These are phyloP conservation scores for Seladonia tumulorum DNA, from an alignment of 2,888 invertebrate species.

Conservation along the genomic window DNA sequence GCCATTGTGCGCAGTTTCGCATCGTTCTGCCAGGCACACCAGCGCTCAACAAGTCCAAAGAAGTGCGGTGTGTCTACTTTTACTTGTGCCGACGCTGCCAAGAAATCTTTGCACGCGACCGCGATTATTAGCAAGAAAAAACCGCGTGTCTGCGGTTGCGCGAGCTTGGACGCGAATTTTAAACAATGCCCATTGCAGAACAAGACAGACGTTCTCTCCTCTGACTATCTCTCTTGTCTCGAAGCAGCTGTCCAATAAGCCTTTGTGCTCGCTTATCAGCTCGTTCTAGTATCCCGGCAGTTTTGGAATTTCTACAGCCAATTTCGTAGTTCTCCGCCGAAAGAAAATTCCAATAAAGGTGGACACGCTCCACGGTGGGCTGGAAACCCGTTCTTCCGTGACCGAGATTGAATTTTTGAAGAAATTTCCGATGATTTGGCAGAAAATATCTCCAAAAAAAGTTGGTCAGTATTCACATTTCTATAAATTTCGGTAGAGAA, in stretches of 20 bases:
- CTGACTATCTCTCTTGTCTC: neutral
- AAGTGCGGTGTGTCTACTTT: conserved; percentile 30
- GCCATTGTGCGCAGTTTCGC: conserved; percentile 42
- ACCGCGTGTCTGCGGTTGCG: neutral
- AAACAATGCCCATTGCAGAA: conserved; percentile 2
- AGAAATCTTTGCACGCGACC: conserved; percentile 16
- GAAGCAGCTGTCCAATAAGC: conserved; percentile 9
- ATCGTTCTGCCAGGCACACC: conserved; percentile 26
- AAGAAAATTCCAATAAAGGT: conserved; percentile 2
- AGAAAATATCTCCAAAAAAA: no score
- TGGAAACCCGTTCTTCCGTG: neutral
- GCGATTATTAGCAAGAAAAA: conserved; percentile 2
- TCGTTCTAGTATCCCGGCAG: neutral
- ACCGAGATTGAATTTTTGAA: neutral
- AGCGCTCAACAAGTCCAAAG: conserved; percentile 55
- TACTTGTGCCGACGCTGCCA: conserved; percentile 36
- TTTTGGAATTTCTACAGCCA: conserved; percentile 12
- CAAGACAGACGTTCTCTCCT: neutral
- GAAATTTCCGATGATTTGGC: neutral
- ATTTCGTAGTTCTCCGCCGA: neutral
- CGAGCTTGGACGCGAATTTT: neutral
- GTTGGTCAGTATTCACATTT: no score
- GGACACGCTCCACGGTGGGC: neutral
- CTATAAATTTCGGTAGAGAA: no score
- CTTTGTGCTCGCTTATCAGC: conserved; percentile 9